phyloP scores from a whole-genome alignment of 2,113 vertebrate genomes.

The Neodontobutis hainanensis region DNA sequence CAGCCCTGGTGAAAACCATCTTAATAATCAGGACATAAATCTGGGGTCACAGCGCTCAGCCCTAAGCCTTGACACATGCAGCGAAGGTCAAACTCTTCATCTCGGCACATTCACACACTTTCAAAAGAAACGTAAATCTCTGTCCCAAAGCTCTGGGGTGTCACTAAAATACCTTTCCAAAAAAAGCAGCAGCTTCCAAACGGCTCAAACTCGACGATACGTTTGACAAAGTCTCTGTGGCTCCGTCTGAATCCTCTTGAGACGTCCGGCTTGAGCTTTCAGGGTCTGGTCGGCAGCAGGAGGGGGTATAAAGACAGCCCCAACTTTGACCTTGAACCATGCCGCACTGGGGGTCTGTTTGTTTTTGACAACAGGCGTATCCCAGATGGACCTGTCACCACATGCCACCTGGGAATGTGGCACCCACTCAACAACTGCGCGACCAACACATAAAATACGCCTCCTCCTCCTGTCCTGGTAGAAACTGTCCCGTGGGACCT shows the following conservation, averaged over 20 bases:
- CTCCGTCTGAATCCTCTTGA: constrained; percentile 39
- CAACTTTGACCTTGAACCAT: constrained; percentile 64
- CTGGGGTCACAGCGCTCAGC: not conserved
- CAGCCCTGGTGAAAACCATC: not conserved
- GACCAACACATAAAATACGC: constrained; percentile 52
- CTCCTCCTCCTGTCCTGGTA: constrained; percentile 16
- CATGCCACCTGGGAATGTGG: constrained; percentile 79
- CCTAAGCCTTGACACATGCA: not conserved
- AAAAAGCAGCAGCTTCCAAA: constrained; percentile 33
- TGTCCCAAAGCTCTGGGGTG: constrained; percentile 4
- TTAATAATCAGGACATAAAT: not conserved
- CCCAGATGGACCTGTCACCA: constrained; percentile 76
- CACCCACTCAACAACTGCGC: constrained; percentile 76
- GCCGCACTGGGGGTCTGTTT: constrained; percentile 57
- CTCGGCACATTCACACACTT: constrained; percentile 2
- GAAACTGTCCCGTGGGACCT: constrained; percentile 21
- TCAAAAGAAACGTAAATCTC: constrained; percentile 18
- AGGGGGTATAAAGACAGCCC: constrained; percentile 28
- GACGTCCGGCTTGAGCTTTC: constrained; percentile 31
- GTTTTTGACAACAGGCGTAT: constrained; percentile 64
- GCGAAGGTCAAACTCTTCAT: constrained; percentile 23
- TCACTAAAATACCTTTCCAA: constrained; percentile 42
- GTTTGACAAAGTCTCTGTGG: constrained; percentile 16
- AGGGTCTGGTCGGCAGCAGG: constrained; percentile 32
- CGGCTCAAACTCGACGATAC: constrained; percentile 25